Base-by-base conservation (phyloP, 2,888 invertebrate species). In the Eudemis profundana region DNA sequence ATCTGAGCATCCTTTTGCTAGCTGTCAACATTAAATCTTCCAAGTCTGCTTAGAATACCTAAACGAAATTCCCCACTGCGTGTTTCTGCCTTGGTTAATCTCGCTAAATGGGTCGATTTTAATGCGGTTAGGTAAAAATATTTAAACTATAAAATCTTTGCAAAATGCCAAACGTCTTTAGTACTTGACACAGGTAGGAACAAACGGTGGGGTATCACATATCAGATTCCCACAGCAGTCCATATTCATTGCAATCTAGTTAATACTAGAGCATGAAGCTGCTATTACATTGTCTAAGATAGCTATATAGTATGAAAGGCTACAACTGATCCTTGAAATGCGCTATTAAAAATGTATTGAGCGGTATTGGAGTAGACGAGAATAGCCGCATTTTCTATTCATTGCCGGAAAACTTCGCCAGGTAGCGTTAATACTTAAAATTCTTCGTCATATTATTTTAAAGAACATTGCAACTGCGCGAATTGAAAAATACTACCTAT, bases 321-420 rank as follows among this genome's bases (percentile, higher is more conserved):
- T 56, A 40, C 38, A 14, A 54, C 10, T 10, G 23, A 27, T 17
- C 27, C 46, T 53, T 54, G 61, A 29, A 54, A 54, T 54, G 5
- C 3, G 12, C 8, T 36, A 56, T 63, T 56, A 63, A 49, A 63
- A 56, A 56, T 63, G 40, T 49, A 63, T 49, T 19, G 27, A 44
- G 15, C 33, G 40, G 49, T 62, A 54, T 33, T 29, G 49, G 38
- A 29, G 29, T 19, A 14, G 40, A 40, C 46, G 27, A 47, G 47
- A 62, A 27, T 19, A 54, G 27, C 17, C 2, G 46, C 46, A 38
- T 53, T 53, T 21, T 27, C 3, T 46, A 62, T 54, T 46, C 21
- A 61, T 53, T 53, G n/a, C 42, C 17, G 27, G 54, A 54, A 40
- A 17, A 54, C 27, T 40, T 54, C 2, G 21, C 14, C 38, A 19